Conservation (phyloP, 2,113 vertebrate genomes). For the Lanius collurio region DNA sequence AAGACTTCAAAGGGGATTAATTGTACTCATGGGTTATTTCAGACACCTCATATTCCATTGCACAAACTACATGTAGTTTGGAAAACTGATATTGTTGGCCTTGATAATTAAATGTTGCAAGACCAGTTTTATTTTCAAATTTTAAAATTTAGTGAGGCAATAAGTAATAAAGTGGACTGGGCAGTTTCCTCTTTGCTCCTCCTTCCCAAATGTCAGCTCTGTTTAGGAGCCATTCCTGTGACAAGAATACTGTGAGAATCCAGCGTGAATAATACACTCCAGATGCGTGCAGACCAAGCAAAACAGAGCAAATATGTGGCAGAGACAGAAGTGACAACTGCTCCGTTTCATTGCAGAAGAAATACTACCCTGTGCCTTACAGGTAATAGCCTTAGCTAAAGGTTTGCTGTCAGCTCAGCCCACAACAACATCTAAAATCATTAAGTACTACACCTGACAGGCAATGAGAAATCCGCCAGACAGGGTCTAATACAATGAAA, state of each 20-base stretch:
- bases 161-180: not conserved
- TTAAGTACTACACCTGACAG: not conserved
- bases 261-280: not conserved
- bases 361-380: not conserved
- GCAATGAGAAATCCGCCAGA: not conserved
- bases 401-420: constrained; percentile 18
- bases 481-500: not conserved
- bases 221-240: not conserved
- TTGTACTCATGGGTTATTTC: not conserved
- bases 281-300: not conserved
- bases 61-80: not conserved
- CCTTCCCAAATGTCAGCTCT: not conserved
- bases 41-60: not conserved
- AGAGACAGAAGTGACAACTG: not conserved
- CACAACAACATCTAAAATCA: not conserved
- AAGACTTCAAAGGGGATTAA: not conserved
- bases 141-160: not conserved
- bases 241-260: not conserved
- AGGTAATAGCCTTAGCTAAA: not conserved
- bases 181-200: not conserved
- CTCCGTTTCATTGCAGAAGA: not conserved
- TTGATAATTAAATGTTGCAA: not conserved
- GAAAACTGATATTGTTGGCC: not conserved
- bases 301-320: not conserved
- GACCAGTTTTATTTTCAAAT: not conserved